Percentiles rank a stretch among this genome's conserved stretches.
These are phyloP conservation scores for Eubucco bourcierii DNA, from an alignment of 2,113 vertebrate genomes.

Conservation along the genomic window DNA sequence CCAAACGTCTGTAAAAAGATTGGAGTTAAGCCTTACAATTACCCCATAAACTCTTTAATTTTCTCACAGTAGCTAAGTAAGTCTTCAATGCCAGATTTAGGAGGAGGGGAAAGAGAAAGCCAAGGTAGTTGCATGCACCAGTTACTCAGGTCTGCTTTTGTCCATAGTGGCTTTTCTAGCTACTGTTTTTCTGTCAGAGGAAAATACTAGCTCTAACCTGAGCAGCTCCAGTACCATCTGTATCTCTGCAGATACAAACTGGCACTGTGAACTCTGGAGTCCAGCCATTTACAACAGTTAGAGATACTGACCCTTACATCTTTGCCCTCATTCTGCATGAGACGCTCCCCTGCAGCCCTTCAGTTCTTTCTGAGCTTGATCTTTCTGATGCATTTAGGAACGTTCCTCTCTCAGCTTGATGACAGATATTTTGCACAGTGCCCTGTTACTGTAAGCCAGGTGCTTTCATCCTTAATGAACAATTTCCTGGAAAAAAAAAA, in stretches of 20 bases:
- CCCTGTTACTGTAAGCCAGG: conserved; percentile 76
- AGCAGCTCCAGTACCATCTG: conserved; percentile 12
- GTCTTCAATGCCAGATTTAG: not conserved
- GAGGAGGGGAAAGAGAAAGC: not conserved
- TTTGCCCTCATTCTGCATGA: not conserved
- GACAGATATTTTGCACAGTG: conserved; percentile 62
- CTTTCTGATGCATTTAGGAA: conserved; percentile 57
- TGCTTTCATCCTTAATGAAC: conserved; percentile 78
- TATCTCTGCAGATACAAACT: not conserved
- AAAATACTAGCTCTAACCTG: not conserved
- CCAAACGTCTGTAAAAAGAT: not conserved
- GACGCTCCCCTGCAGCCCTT: not conserved
- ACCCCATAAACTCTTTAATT: not conserved
- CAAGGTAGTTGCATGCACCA: not conserved
- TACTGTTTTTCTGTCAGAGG: not conserved
- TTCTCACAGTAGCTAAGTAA: not conserved
- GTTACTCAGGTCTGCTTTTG: not conserved
- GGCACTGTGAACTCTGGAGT: conserved; percentile 5
- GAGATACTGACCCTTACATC: not conserved
- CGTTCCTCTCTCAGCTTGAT: conserved; percentile 10
- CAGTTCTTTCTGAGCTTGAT: conserved; percentile 53
- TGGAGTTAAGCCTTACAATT: not conserved
- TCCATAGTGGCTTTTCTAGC: not conserved
- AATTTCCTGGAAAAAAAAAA: conserved; percentile 73
- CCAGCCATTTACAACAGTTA: not conserved